Evolutionary conservation across 2,888 invertebrate genomes (phyloP), one percentile per base, ranked within the genome.

Genomic region (Drosophila buzzatii): DNA sequence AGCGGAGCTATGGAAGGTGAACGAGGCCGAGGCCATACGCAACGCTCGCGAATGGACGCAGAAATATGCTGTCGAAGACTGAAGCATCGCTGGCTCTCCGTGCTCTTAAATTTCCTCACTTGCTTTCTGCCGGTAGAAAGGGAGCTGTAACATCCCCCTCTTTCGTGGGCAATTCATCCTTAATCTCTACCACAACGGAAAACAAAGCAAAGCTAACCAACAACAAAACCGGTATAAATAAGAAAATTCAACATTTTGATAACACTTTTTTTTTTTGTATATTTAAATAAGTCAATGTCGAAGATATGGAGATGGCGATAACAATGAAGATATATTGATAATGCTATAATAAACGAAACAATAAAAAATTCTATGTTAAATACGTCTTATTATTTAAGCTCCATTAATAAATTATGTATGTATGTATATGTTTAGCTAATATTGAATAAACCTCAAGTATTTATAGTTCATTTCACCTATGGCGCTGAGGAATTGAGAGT

Each of bases 1-100:
- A 90, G 99, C 99, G 61, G 98, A 99, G 94, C 95, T 98, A 92
- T 99, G 99, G 99, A 99, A 99, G 95, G 96, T 97, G 88, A 98
- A 99, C 94, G 99, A 99, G 94, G 96, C 95, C 82, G 98, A 98
- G 94, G 99, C 99, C 87, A 98, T 99, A 93, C 95, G 97, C 92
- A 97, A 97, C 94, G 97, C 97, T 91, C 97, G 97, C 94, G 97
- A 97, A 93, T 97, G 97, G 97, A 97, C 97, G 93, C 96, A 97
- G 93, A 96, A 96, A 94, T 97, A 97, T 93, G 97, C 97, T 35
- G 77, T 77, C 20, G 77, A 77, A 71, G 77, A 77, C 80, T 77
- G 80, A 77, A 67, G 60, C 20, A 37, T 49, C 41, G 18, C 12
- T 23, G 41, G 60, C 31, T 20, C 37, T 20, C 41, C 18, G 47